Percentiles rank a stretch among this genome's conserved stretches.
Evolutionary conservation across 2,888 invertebrate species (phyloP).

Genomic region (Oligia strigilis): DNA sequence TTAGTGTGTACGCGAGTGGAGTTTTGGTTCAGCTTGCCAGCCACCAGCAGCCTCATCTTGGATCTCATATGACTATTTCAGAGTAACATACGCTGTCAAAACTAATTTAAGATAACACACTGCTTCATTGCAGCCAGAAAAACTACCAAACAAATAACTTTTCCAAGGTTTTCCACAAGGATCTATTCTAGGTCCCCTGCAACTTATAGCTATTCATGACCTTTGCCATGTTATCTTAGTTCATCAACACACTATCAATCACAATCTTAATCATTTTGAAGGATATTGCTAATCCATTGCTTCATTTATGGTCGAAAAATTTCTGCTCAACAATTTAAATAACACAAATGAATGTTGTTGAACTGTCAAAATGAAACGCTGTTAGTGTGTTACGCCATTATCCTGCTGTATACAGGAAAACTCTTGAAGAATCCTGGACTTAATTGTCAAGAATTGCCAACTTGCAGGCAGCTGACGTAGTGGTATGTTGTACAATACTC

Average conservation of each 20-base stretch:
- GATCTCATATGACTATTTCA: background rate
- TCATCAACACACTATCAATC: background rate
- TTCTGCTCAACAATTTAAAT: no score
- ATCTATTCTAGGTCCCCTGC: constrained; percentile 1
- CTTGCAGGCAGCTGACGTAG: background rate
- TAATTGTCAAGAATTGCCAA: background rate
- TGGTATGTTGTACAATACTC: background rate
- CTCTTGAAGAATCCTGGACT: background rate
- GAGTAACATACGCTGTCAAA: no score
- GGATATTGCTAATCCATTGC: no score
- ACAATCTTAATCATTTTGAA: background rate
- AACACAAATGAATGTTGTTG: no score
- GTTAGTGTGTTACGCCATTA: no score
- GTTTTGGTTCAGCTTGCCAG: background rate
- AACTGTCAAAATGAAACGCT: no score
- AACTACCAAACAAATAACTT: background rate
- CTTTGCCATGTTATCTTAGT: background rate
- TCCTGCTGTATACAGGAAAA: background rate
- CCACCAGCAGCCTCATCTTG: background rate
- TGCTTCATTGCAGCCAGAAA: no score
- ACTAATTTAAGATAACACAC: no score
- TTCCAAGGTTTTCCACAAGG: background rate
- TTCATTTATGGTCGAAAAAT: no score
- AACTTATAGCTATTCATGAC: background rate
- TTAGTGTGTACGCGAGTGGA: background rate